Evolutionary conservation across 2,888 invertebrate species (phyloP).

Genomic region (Leucophenga maculata): DNA sequence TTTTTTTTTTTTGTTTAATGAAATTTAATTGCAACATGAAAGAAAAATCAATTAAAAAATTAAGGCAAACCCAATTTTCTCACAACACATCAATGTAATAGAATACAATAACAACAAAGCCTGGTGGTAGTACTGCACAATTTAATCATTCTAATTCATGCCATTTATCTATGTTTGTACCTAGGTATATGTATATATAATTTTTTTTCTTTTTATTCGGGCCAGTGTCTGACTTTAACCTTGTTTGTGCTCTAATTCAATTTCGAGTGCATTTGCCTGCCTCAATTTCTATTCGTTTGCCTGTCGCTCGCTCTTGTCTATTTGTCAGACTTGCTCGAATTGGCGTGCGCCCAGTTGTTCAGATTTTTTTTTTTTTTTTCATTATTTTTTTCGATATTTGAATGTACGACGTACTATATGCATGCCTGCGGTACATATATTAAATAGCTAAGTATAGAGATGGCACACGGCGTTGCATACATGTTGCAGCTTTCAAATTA

Average conservation of each 20-base stretch:
- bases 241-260: slow-evolving; percentile 63
- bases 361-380: slow-evolving; percentile 41
- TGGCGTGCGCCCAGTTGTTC: slow-evolving; percentile 37
- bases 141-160: slow-evolving; percentile 30
- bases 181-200: not conserved
- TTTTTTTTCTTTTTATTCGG: not conserved
- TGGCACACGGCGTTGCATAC: slow-evolving; percentile 29
- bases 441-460: slow-evolving; percentile 27
- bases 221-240: slow-evolving; percentile 63
- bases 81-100: not conserved
- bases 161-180: not conserved
- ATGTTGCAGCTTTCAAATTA: slow-evolving; percentile 45
- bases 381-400: slow-evolving; percentile 31
- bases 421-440: slow-evolving; percentile 26
- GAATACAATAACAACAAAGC: not conserved
- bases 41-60: slow-evolving; percentile 7
- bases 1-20: not conserved
- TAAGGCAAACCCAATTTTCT: not conserved
- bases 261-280: slow-evolving; percentile 47
- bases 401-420: slow-evolving; percentile 28
- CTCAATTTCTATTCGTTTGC: slow-evolving; percentile 27
- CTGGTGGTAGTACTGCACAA: slow-evolving; percentile 8
- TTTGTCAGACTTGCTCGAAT: slow-evolving; percentile 34
- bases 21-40: slow-evolving; percentile 15
- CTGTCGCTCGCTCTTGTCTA: slow-evolving; percentile 40